Percentiles rank a stretch among this genome's conserved stretches.
These are phyloP conservation scores for Pissodes strobi DNA, from an alignment of 1,140 invertebrate genomes.

Conservation along the genomic window DNA sequence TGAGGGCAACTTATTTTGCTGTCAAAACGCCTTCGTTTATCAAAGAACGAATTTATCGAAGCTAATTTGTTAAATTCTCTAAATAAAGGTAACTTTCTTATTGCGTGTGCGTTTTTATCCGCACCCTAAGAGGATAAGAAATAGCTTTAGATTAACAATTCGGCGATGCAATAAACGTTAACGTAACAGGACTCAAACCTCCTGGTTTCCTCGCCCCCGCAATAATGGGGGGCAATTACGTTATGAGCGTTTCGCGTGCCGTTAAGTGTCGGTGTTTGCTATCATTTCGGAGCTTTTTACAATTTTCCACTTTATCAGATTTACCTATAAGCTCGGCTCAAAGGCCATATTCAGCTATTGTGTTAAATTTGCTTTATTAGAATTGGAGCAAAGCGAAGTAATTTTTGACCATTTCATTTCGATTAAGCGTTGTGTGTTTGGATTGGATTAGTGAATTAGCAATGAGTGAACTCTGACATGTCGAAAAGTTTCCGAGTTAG, in stretches of 20 bases:
- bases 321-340: neutral
- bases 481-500: no score
- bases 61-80: slow-evolving; percentile 2
- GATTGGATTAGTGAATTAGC: no score
- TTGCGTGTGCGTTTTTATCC: slow-evolving; percentile 1
- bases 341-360: slow-evolving; percentile 24
- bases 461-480: no score
- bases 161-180: slow-evolving; percentile 36
- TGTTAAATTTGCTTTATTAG: slow-evolving; percentile 22
- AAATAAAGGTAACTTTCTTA: neutral
- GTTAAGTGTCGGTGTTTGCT: slow-evolving; percentile 38
- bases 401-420: slow-evolving; percentile 9
- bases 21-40: no score
- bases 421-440: slow-evolving; percentile 6
- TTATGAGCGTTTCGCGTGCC: slow-evolving; percentile 38
- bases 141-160: slow-evolving; percentile 40
- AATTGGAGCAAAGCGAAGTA: neutral
- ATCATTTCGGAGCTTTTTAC: slow-evolving; percentile 37
- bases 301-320: slow-evolving; percentile 37
- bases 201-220: slow-evolving; percentile 12
- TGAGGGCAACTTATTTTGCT: no score
- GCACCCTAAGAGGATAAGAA: slow-evolving; percentile 4
- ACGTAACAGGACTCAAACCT: slow-evolving; percentile 23
- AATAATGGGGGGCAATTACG: slow-evolving; percentile 36
- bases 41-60: neutral